Base-by-base conservation (phyloP, 1,140 invertebrate genomes). In the Zaprionus africanus region DNA sequence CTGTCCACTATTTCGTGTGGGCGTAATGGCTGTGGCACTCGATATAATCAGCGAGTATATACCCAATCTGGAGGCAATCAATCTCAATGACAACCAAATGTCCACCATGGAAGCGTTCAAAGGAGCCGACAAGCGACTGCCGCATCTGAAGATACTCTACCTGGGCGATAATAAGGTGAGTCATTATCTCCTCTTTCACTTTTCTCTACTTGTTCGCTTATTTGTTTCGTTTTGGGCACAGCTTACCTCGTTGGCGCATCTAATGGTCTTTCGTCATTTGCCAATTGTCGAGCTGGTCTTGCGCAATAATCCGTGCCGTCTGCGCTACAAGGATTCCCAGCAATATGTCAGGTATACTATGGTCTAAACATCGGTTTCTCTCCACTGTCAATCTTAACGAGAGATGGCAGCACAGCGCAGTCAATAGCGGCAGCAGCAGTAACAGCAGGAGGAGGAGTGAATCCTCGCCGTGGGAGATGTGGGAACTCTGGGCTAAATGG, bases 261-360 rank as follows among this genome's bases (percentile, higher is more conserved):
- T 98, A 66, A 95, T 97, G 64, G 90, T 93, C 7, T 90, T 98
- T 13, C 95, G 96, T 83, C 95, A 95, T 4, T 92, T 98, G 53
- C 94, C 94, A 3, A 92, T 98, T 5, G 93, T 96, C 38, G 97
- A 98, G 88, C 85, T 98, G 34, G 94, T 95, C 41, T 93, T 98
- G 54, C 95, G 96, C 92, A 96, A 96, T 78, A 98, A 98, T 93
- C 96, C 97, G 1, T 83, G 98, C 15, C 96, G 95, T 92, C 95
- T 95, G 86, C 96, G 95, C 83, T 98, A 96, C 93, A 96, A 95
- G 92, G 95, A 96, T 79, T 94, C 96, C 85, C 94, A 94, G 78
- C 93, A 95, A n/a, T 98, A 98, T 93, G 94, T 98, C 93, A 98
- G 97, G 97, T 98, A 97, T 94, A 81, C 92, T 90, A 86, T 86